Base-by-base conservation (phyloP, 2,797 vertebrate species). In the Phataginus tetradactyla region DNA sequence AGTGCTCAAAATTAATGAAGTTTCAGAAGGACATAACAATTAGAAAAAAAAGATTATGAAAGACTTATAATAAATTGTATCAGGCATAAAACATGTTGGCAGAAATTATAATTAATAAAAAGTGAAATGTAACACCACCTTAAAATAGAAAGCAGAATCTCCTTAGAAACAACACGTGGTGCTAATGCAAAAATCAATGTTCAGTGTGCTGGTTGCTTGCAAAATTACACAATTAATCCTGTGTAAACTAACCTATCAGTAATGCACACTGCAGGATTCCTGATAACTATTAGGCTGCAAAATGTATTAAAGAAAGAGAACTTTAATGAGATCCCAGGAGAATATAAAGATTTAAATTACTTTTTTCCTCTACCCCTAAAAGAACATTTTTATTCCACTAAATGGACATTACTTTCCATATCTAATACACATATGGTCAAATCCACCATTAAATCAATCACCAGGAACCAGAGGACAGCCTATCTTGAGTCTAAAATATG, bases 271-370 rank as follows among this genome's bases (percentile, higher is more conserved):
- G 97, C 94, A 96, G 98, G 97, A 96, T 92, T 97, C 98, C 95
- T 85, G 98, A 95, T 96, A 92, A 97, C 95, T 95, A 97, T 90
- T 97, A 96, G 98, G 96, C 97, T 75, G 72, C 55, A 95, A 77
- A 39, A 83, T 87, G 69, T 93, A 97, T 98, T 97, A 98, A 95
- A 96, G 77, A 96, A 93, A 86, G 59, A 97, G 96, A 9, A 68
- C 90, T 98, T 97, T 98, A 98, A 98, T 98, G 98, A 99, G 98
- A 91, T 98, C 98, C 98, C 98, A 0, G 4, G 98, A 98, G 98
- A 98, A 88, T 20, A 63, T 77, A 57, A 1, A 79, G 91, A 96
- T 88, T 98, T 97, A 97, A 94, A 97, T 96, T 45, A 53, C 80
- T 18, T 79, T 86, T 7, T 90, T 23, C n/a, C 20, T 90, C 45